Base-by-base conservation (phyloP, 2,113 vertebrate species). In the Salvelinus namaycush region DNA sequence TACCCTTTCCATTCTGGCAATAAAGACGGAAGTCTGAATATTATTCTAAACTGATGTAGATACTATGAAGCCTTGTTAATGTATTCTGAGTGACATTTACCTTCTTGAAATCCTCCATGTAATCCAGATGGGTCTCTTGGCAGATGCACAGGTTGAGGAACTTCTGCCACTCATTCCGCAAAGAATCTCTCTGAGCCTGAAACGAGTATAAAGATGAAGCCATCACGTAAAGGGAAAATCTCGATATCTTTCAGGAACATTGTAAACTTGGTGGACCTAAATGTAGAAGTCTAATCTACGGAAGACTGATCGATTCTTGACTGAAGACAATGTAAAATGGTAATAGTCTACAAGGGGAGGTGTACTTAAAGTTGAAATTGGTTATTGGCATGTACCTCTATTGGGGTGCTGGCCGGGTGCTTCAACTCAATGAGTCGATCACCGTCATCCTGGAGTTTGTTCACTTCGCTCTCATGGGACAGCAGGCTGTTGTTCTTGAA, bases 111-210 rank as follows among this genome's bases (percentile, higher is more conserved):
- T 89, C 94, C 84, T 98, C 96, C 81, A 97, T 89, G 0, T 86
- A 96, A 79, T 96, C 95, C 88, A 99, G 90, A 2, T 98, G 98
- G 8, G 92, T 93, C 90, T 99, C 98, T 76, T 99, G 95, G 87
- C 97, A 98, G 88, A 99, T 97, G 88, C 97, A 99, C 72, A 99
- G 93, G 70, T 99, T 99, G 78, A 99, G 93, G 83, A 99, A 98
- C 83, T 96, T 96, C 91, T 99, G 97, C 98, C 98, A 99, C 78
- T 99, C 97, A 0, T 84, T 93, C 86, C 96, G 95, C 75, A 97
- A 79, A 2, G 89, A 85, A 66, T 98, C 97, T 89, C 93, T 96
- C 84, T 99, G 96, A 71, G 89, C 90, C 98, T 99, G 85, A 68
- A 83, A 78, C 62, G 57, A 51, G 26, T 3, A 65, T 1, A 11